A percentile compares a stretch with the other conserved stretches of the same genome.
phyloP scores from a whole-genome alignment of 2,113 vertebrate genomes.

The Eclectus roratus region DNA sequence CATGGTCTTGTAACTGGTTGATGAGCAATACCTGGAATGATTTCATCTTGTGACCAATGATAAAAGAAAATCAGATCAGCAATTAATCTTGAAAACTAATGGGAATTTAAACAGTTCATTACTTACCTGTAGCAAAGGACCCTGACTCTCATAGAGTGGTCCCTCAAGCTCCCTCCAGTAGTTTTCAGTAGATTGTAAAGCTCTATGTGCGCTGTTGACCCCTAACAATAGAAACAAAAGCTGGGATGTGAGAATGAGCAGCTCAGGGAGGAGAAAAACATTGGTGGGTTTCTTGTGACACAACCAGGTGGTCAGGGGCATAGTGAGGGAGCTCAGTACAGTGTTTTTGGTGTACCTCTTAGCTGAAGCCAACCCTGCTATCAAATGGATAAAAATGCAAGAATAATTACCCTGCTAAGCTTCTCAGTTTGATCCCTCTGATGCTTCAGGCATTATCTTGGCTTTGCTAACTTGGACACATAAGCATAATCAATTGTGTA shows the following conservation, averaged over 20 bases:
- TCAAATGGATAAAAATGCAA: neutral
- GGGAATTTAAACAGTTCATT: neutral
- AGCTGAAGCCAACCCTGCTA: neutral
- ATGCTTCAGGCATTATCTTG: neutral
- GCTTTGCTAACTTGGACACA: neutral
- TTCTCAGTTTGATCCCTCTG: neutral
- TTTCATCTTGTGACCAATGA: neutral
- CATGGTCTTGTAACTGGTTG: neutral
- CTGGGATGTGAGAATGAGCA: neutral
- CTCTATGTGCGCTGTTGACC: neutral
- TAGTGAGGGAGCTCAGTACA: neutral
- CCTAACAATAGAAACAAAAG: neutral
- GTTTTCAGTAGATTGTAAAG: neutral
- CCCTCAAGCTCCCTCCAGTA: neutral
- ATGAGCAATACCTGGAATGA: neutral
- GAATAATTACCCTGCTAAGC: neutral
- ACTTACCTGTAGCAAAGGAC: neutral
- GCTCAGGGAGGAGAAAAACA: neutral
- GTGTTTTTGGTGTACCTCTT: rapidly evolving
- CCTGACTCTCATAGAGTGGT: neutral
- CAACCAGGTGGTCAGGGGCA: neutral
- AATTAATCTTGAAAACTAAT: neutral
- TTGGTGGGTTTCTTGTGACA: neutral
- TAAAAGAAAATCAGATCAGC: neutral
- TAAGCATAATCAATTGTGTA: neutral